A percentile compares a stretch with the other conserved stretches of the same genome.
phyloP scores from a whole-genome alignment of 2,888 invertebrate genomes.

The Tortrix viridana region DNA sequence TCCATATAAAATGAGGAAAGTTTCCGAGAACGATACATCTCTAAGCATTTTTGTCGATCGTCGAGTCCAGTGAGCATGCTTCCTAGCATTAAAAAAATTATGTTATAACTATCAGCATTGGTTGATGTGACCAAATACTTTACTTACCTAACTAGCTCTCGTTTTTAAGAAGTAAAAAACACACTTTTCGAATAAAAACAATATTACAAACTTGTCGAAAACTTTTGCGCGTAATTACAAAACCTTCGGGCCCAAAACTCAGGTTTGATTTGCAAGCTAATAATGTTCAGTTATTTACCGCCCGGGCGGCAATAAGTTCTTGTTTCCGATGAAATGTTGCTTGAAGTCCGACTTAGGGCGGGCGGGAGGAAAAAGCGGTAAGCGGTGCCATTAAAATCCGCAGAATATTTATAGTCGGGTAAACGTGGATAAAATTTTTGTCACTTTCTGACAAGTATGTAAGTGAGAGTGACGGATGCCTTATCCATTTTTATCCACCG shows the following conservation, averaged over 20 bases:
- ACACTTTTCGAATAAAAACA: constrained; percentile 6
- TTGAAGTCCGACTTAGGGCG: constrained; percentile 46
- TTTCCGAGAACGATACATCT: no score
- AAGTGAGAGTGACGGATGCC: no score
- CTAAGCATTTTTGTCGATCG: no score
- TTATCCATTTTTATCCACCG: no score
- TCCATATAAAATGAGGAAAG: no score
- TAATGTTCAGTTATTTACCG: constrained; percentile 77
- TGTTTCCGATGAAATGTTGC: constrained; percentile 77
- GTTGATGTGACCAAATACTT: not conserved
- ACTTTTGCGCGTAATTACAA: constrained; percentile 34
- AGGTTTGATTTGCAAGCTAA: constrained; percentile 75
- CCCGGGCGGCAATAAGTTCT: constrained; percentile 71
- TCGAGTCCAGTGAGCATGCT: no score
- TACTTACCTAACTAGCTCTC: no score
- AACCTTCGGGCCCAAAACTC: constrained; percentile 48
- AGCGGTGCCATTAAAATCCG: not conserved
- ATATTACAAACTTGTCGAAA: constrained; percentile 18
- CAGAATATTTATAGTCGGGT: no score
- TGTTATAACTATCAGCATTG: no score
- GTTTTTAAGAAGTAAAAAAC: not conserved
- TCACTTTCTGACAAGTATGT: no score
- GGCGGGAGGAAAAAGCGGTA: constrained; percentile 46
- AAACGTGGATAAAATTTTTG: no score
- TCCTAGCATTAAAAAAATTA: no score